Base-by-base conservation (phyloP, 1,140 invertebrate species). In the Gryon sp. region DNA sequence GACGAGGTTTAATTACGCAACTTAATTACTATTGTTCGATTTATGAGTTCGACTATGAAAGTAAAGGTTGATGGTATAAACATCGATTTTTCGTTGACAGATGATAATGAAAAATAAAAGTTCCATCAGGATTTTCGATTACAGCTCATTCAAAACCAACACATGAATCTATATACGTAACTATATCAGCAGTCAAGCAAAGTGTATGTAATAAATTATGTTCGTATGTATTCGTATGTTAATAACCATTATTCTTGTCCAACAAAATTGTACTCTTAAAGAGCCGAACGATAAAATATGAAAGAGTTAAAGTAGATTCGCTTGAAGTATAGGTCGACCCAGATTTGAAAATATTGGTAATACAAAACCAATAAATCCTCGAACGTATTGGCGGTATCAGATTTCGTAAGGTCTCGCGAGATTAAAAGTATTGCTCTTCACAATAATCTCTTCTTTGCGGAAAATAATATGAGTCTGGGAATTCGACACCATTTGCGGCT, bases 361-460 rank as follows among this genome's bases (percentile, higher is more conserved):
- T 84, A 84, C 80, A 87, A 88, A 85, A 88, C 87, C 87, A 82
- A 88, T 88, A 88, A 88, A 83, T 57, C 80, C 79, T 50, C 78
- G 57, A n/a, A 83, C 81, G 77, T 81, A 85, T 86, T 78, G 77
- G 40, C 72, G 76, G 69, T 87, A 87, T 88, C 85, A 53, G 79
- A 80, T 88, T 88, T 87, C 86, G 59, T 45, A 77, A 80, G 68
- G 69, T 80, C 72, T 68, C 62, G 70, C 50, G 46, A 70, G 83
- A 87, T 88, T 88, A 87, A 86, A 11, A 88, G 86, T 86, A 84
- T 82, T 83, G 82, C 83, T 81, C 82, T 84, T 83, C 84, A 83
- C 69, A 80, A 76, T 85, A 86, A 88, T 87, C 86, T 83, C 77
- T 81, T 84, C 82, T 70, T 66, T 68, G 55, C 78, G 78, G 82